A percentile compares a stretch with the other conserved stretches of the same genome.
phyloP scores from a whole-genome alignment of 2,888 invertebrate genomes.

The Ochropleura leucogaster region DNA sequence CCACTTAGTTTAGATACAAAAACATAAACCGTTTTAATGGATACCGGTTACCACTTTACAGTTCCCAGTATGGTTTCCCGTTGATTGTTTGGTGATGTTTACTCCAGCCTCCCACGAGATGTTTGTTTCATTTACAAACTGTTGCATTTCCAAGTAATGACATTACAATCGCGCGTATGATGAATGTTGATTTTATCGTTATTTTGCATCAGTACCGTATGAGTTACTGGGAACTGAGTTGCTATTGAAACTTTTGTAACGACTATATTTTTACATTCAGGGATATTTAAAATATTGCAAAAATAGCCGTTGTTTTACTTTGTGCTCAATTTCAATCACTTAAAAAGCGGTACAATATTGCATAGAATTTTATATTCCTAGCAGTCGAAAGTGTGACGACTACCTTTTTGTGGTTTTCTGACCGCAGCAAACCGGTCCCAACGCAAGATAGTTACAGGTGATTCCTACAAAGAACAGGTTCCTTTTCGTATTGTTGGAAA shows the following conservation, averaged over 20 bases:
- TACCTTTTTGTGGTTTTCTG: slow-evolving; percentile 80
- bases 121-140: slow-evolving; percentile 75
- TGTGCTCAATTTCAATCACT: slow-evolving; percentile 22
- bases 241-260: slow-evolving; percentile 40
- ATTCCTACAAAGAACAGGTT: slow-evolving; percentile 83
- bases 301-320: slow-evolving; percentile 5
- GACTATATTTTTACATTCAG: background rate
- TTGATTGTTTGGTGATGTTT: slow-evolving; percentile 71
- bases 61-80: slow-evolving; percentile 71
- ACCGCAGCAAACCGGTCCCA: slow-evolving; percentile 81
- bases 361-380: slow-evolving; percentile 52
- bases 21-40: slow-evolving; percentile 71
- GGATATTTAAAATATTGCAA: slow-evolving; percentile 11
- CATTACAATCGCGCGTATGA: slow-evolving; percentile 66
- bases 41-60: slow-evolving; percentile 65
- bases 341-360: slow-evolving; percentile 36
- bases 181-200: slow-evolving; percentile 66
- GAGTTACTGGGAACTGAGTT: slow-evolving; percentile 49
- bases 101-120: slow-evolving; percentile 71
- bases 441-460: slow-evolving; percentile 83
- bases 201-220: slow-evolving; percentile 62
- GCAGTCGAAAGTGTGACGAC: slow-evolving; percentile 78
- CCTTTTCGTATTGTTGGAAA: slow-evolving; percentile 78
- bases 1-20: slow-evolving; percentile 65
- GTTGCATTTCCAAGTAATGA: slow-evolving; percentile 72